phyloP scores from a whole-genome alignment of 92 coral and sea anemone genomes.

The Parazoanthus darwini region DNA sequence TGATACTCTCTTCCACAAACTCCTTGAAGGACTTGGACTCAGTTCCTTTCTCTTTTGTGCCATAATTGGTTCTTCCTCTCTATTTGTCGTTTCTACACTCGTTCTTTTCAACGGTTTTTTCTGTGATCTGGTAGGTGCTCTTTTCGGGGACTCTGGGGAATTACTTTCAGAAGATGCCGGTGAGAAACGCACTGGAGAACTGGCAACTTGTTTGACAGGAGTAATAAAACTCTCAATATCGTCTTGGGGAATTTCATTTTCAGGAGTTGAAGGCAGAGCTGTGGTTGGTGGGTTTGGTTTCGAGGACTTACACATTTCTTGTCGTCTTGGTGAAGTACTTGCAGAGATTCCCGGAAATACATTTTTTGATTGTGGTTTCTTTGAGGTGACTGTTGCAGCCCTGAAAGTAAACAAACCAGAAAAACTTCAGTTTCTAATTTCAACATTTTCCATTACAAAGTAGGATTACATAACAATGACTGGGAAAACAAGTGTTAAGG shows the following conservation, averaged over 20 bases:
- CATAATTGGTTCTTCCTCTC: background rate
- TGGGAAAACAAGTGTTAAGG: background rate
- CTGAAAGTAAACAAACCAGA: background rate
- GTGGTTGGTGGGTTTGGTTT: background rate
- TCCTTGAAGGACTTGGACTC: background rate
- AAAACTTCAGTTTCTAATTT: background rate
- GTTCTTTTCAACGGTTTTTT: background rate
- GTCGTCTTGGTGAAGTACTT: background rate
- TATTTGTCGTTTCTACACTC: background rate
- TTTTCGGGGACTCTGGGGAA: background rate
- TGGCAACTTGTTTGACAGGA: slow-evolving; percentile 33
- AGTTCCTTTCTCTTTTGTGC: background rate
- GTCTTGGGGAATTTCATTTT: background rate
- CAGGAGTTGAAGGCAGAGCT: slow-evolving; percentile 20
- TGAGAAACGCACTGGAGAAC: slow-evolving; percentile 9
- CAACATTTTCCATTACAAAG: background rate
- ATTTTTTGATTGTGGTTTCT: background rate
- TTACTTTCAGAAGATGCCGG: background rate
- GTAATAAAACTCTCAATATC: slow-evolving; percentile 23
- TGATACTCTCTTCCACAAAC: background rate
- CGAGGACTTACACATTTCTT: background rate
- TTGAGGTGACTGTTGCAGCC: background rate
- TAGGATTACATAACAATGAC: background rate
- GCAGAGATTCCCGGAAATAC: background rate
- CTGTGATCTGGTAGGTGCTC: background rate